A percentile compares a stretch with the other conserved stretches of the same genome.
These are phyloP conservation scores for Mareca strepera DNA, from an alignment of 2,797 vertebrate genomes.

Conservation along the genomic window DNA sequence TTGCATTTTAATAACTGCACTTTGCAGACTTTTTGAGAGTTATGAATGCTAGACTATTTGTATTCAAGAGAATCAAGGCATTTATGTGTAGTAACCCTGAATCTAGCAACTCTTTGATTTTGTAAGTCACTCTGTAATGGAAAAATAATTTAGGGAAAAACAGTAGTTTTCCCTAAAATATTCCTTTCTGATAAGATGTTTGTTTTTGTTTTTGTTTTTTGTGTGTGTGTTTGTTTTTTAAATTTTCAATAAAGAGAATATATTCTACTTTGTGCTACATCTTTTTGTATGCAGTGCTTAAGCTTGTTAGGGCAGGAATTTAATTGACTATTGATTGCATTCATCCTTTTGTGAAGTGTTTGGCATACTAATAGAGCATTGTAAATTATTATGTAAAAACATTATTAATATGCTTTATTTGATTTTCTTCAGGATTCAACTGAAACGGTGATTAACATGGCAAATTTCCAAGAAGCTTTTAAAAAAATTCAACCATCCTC, in stretches of 20 bases:
- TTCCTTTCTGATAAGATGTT: background rate
- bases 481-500: constrained; percentile 88
- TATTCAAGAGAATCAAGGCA: background rate
- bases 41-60: background rate
- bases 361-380: background rate
- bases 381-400: background rate
- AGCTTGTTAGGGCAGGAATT: background rate
- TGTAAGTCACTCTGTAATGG: background rate
- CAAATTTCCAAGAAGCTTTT: constrained; percentile 87
- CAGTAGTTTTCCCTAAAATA: background rate
- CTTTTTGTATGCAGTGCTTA: background rate
- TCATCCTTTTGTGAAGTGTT: background rate
- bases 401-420: background rate
- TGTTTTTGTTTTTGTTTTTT: too few relatives aligned
- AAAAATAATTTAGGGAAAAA: background rate
- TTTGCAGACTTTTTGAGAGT: background rate
- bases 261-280: background rate
- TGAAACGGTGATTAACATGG: constrained; percentile 69
- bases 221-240: too few relatives aligned
- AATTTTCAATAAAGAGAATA: background rate
- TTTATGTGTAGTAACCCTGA: background rate
- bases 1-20: background rate
- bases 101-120: background rate
- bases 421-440: constrained; percentile 75
- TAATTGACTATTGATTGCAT: background rate